Evolutionary conservation across 2,888 invertebrate genomes (phyloP).

Genomic region (Frankliniella intonsa): DNA sequence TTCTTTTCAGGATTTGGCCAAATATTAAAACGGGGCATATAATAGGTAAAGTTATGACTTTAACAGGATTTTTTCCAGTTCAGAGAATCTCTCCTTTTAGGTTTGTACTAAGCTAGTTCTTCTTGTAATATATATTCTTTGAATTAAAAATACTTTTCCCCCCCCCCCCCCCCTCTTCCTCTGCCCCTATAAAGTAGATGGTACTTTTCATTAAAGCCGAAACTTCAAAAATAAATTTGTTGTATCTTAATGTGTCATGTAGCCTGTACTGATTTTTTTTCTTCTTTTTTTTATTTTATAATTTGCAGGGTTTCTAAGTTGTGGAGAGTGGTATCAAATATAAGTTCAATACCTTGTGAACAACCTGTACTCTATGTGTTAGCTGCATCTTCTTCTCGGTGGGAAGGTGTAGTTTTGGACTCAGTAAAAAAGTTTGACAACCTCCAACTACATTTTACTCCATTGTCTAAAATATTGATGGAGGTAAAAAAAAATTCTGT

Average conservation of each 20-base stretch:
- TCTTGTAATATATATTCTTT: not conserved
- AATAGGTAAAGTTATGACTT: not conserved
- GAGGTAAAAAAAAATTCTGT: not conserved
- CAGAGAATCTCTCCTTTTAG: conserved; percentile 7
- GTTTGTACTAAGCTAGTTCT: not conserved
- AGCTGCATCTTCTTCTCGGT: not conserved
- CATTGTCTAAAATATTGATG: not conserved
- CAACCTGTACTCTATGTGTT: not conserved
- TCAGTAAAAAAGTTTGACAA: not conserved
- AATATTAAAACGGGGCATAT: not conserved
- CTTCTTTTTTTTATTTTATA: not conserved
- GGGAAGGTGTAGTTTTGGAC: not conserved
- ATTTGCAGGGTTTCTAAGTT: not conserved
- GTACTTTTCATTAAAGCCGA: not conserved
- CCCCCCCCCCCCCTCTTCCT: too few species aligned
- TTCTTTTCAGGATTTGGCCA: not conserved
- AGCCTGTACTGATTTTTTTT: not conserved
- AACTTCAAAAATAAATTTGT: not conserved
- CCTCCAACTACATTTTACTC: not conserved
- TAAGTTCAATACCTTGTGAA: not conserved
- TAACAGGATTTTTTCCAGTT: not conserved
- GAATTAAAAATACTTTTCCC: too few species aligned
- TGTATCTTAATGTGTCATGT: not conserved
- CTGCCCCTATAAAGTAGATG: too few species aligned
- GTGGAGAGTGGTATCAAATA: not conserved